These are phyloP conservation scores for Etheostoma spectabile DNA, from an alignment of 2,113 vertebrate species.

Conservation along the genomic window DNA sequence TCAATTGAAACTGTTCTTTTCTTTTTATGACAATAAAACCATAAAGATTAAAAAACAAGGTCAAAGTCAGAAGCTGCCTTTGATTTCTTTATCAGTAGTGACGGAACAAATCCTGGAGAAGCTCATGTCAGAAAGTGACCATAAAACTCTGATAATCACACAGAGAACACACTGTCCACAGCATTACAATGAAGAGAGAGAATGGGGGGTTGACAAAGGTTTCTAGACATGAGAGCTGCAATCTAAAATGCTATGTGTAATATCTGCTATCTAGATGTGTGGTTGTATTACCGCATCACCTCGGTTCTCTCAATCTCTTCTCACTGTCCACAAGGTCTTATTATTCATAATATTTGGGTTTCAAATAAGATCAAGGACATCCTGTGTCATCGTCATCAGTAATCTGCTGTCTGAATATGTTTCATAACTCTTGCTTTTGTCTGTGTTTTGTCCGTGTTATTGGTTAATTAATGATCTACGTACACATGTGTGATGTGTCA, in stretches of 20 bases:
- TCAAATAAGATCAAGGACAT: constrained; percentile 68
- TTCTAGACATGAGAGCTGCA: constrained; percentile 6
- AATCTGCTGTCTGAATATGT: constrained; percentile 49
- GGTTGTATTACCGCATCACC: background rate
- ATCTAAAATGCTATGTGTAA: constrained; percentile 13
- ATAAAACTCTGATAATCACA: constrained; percentile 58
- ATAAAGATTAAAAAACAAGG: constrained; percentile 71
- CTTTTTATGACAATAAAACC: constrained; percentile 29
- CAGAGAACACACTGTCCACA: constrained; percentile 35
- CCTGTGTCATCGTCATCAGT: constrained; percentile 48
- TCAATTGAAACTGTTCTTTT: constrained; percentile 24
- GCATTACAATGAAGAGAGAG: background rate
- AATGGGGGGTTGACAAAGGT: background rate
- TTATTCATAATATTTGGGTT: constrained; percentile 77
- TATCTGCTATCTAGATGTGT: constrained; percentile 28
- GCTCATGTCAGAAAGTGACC: constrained; percentile 25
- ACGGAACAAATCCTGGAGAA: background rate
- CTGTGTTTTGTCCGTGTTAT: constrained; percentile 11
- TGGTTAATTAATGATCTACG: constrained; percentile 10
- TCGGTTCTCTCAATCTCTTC: constrained; percentile 28
- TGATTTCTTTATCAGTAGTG: constrained; percentile 5
- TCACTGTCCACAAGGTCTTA: constrained; percentile 43
- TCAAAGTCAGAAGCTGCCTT: constrained; percentile 55
- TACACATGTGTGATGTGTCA: background rate
- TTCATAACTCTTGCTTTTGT: constrained; percentile 50